Base-by-base conservation (phyloP, 2,113 vertebrate species). In the Talpa occidentalis region DNA sequence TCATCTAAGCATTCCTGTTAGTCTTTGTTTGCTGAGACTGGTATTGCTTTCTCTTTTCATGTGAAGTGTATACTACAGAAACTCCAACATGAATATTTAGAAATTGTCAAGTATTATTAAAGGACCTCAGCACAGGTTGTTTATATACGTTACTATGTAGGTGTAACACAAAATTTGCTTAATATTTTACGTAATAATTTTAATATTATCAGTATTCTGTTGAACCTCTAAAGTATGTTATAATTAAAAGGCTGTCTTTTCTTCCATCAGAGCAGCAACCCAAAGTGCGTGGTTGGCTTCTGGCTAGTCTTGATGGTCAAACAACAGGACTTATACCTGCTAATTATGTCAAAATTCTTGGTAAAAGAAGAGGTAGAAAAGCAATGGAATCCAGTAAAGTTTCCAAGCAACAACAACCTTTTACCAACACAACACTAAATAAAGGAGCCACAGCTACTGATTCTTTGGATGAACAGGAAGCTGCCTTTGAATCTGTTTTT, bases 271-370 rank as follows among this genome's bases (percentile, higher is more conserved):
- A 99, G 94, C 99, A 99, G 96, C 99, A 99, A 69, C 99, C 99
- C 79, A 98, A 98, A 97, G 98, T 99, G 44, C 99, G 99, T 17
- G 99, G 99, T 72, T 99, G 99, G 99, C 98, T 99, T 94, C 98
- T 99, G 97, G 99, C 99, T 94, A 99, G 99, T 92, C 90, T 98
- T 1, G 99, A 99, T 54, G 99, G 99, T 59, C 99, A 99, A 96
- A 98, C 98, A 86, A 98, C 98, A 47, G 99, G 99, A 96, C 99
- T 99, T 2, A 98, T 99, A 91, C 99, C 99, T 44, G 99, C 99
- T 96, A 99, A 99, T 98, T 99, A 99, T 73, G 98, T 99, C 91
- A 99, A 99, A 98, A 98, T 99, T 97, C 98, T 99, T 69, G 99
- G 99, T 69, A 99, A 98, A 98, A 99, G 99, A 98, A 99, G 98